A percentile compares a stretch with the other conserved stretches of the same genome.
Evolutionary conservation across 2,113 vertebrate genomes (phyloP).

Genomic region (Physeter macrocephalus): DNA sequence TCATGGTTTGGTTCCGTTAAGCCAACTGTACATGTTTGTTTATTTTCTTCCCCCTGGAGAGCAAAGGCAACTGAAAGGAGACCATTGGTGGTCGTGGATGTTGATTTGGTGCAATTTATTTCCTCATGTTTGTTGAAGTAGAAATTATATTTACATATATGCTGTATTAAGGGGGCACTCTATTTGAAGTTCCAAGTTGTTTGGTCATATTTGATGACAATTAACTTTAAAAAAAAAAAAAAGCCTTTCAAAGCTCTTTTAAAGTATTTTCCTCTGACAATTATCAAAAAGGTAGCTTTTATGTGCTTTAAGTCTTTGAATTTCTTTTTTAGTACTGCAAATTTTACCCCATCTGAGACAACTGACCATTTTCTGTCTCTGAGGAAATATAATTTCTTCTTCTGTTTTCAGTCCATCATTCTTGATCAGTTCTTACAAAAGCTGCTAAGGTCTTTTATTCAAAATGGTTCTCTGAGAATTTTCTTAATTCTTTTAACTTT

Average conservation of each 20-base stretch:
- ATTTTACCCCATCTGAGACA: not conserved
- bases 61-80: not conserved
- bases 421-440: not conserved
- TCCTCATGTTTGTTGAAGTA: not conserved
- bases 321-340: not conserved
- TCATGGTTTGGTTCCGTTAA: not conserved
- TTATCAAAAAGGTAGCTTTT: constrained; percentile 14
- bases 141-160: not conserved
- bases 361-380: not conserved
- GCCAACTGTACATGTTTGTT: not conserved
- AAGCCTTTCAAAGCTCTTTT: not conserved
- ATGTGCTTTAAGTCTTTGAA: not conserved
- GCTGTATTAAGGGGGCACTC: not conserved
- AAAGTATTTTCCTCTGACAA: not conserved
- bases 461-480: not conserved
- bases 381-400: not conserved
- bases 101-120: not conserved
- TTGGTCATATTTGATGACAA: not conserved
- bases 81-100: not conserved
- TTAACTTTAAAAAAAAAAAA: constrained; percentile 8
- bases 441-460: not conserved
- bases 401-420: not conserved
- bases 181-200: constrained; percentile 1
- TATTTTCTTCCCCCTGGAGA: not conserved
- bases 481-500: not conserved